Conservation (phyloP, 2,888 invertebrate genomes). For the Aphidius colemani region DNA sequence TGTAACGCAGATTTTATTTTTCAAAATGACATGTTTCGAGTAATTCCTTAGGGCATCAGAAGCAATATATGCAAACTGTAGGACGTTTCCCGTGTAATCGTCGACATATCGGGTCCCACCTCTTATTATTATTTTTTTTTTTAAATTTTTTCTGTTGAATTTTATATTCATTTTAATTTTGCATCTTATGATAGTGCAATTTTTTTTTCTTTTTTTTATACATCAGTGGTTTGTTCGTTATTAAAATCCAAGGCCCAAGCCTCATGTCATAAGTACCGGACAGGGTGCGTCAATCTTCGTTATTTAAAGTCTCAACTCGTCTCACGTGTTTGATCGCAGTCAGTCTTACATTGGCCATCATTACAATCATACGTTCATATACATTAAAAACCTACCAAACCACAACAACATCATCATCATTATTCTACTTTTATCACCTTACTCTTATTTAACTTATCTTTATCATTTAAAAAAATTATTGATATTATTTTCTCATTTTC, state of each 20-base stretch:
- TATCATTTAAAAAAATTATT: no score
- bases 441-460: background rate
- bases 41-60: slow-evolving; percentile 3
- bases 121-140: background rate
- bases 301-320: slow-evolving; percentile 27
- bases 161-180: background rate
- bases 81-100: slow-evolving; percentile 21
- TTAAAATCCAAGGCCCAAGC: background rate
- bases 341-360: slow-evolving; percentile 40
- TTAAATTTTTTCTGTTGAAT: background rate
- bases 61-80: slow-evolving; percentile 18
- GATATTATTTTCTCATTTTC: background rate
- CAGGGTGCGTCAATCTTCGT: slow-evolving; percentile 35
- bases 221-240: background rate
- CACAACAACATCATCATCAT: slow-evolving; percentile 1
- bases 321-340: slow-evolving; percentile 26
- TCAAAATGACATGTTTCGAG: slow-evolving; percentile 17
- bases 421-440: background rate
- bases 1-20: background rate
- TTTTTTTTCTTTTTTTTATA: background rate
- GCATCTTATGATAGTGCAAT: slow-evolving; percentile 10
- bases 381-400: background rate
- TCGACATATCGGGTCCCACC: slow-evolving; percentile 21
- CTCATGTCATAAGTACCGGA: slow-evolving; percentile 30
- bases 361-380: slow-evolving; percentile 24